Evolutionary conservation across 2,888 invertebrate genomes (phyloP).

Genomic region (Melolontha melolontha): DNA sequence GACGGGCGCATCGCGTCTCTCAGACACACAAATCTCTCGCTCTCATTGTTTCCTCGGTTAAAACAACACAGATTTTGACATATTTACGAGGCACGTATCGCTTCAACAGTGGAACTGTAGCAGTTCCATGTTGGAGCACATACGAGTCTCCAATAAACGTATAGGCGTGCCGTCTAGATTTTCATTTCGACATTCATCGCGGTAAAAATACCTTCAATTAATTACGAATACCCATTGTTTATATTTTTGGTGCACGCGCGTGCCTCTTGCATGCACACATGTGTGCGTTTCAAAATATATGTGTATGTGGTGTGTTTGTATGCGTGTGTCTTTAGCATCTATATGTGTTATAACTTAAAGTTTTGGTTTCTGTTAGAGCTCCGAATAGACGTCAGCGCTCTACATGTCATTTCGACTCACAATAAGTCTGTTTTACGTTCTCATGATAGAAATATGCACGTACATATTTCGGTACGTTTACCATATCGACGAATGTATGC

Average conservation of each 20-base stretch:
- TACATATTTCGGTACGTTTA: no score
- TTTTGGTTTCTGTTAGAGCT: no score
- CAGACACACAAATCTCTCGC: slow-evolving; percentile 65
- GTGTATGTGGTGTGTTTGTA: no score
- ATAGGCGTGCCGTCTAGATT: slow-evolving; percentile 41
- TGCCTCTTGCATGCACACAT: no score
- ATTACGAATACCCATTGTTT: slow-evolving; percentile 53
- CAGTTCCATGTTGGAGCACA: background rate
- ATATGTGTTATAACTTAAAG: no score
- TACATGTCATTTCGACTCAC: slow-evolving; percentile 1
- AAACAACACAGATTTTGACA: slow-evolving; percentile 66
- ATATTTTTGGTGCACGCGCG: slow-evolving; percentile 32
- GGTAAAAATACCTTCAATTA: slow-evolving; percentile 59
- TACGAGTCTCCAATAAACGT: background rate
- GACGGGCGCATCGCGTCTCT: slow-evolving; percentile 57
- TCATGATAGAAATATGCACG: slow-evolving; percentile 15
- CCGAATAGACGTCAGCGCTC: no score
- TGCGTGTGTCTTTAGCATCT: no score
- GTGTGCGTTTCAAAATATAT: no score
- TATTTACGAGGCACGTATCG: slow-evolving; percentile 63
- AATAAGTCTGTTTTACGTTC: slow-evolving; percentile 26
- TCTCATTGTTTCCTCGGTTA: slow-evolving; percentile 64
- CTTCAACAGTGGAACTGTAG: slow-evolving; percentile 48
- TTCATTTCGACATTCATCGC: slow-evolving; percentile 58
- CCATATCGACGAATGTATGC: no score